Evolutionary conservation across 2,797 vertebrate genomes (phyloP), one percentile per base, ranked within the genome.

Genomic region (Furcifer pardalis): DNA sequence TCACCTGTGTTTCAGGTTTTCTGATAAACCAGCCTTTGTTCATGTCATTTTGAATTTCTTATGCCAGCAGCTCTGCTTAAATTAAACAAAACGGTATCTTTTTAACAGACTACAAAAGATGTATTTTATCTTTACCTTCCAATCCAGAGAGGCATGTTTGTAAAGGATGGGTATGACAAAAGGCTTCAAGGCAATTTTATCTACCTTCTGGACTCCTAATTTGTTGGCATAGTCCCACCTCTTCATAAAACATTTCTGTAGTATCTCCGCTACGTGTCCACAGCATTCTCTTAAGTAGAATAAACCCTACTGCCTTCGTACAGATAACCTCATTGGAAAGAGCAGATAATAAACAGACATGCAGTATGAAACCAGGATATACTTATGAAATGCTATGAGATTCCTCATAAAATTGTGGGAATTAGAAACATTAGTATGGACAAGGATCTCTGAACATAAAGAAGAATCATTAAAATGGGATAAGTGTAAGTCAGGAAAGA

Each of bases 1-100:
- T 80, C 86, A 80, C 72, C 75, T 23, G 40, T 27, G 71, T 87
- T 7, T 87, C 35, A 74, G 62, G 59, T 90, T 88, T 88, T 73
- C 60, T 79, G 86, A 30, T 56, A 65, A 21, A 77, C 78, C n/a
- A 65, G 23, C 19, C 72, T 77, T 76, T 77, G 78, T 87, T 81
- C 59, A 71, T 52, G 56, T 81, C 56, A 69, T 62, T 86, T 87
- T 77, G 72, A 81, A 62, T 79, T 46, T 74, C 35, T 84, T 74
- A 74, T 81, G 73, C 63, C 79, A 86, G 52, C n/a, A 86, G 65
- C 84, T 77, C 32, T 1, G 32, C 37, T 76, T 49, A 86, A 81
- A 75, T 42, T 37, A 69, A 86, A 77, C 73, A 81, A 77, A 85
- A 37, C 72, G 76, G 62, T 76, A 80, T 74, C 37, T 40, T 6